Evolutionary conservation across 2,888 invertebrate genomes (phyloP), one percentile per base, ranked within the genome.

Genomic region (Hemicrepidius hirtus): DNA sequence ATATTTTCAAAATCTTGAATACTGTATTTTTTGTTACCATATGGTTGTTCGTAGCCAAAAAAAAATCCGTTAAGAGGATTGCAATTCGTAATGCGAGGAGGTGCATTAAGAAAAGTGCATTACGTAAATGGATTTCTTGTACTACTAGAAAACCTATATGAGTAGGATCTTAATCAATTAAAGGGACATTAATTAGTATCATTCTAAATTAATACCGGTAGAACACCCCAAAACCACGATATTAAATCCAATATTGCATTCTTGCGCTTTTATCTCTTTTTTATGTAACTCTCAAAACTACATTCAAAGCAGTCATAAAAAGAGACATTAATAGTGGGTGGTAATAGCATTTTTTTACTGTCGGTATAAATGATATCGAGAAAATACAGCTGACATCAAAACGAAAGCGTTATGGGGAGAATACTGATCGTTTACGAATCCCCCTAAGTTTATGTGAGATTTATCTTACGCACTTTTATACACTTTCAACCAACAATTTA

Each of bases 341-440:
- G 57, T 57, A 57, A 57, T 57, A 37, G 32, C 37, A 57, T 57
- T 57, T 57, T n/a, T 57, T 57, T 57, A 57, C 57, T 57, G 57
- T 16, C 57, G 21, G 13, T 57, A 57, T 57, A 57, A 57, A 57
- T 37, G 57, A 37, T 57, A 57, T 57, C 57, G 13, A 37, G 57
- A 57, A 57, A 57, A 57, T 57, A 32, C 32, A 57, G 32, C 57
- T 35, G 32, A 57, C 57, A 57, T 57, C 57, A 16, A 57, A n/a
- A 57, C 37, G 37, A 37, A 57, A 35, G 18, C 57, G 13, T 16
- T 57, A 40, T 28, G 32, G 32, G 55, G 28, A 55, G 46, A 46
- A 46, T 20, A 21, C 37, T 37, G 57, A 37, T 57, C 57, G 57
- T 57, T 53, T 37, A 37, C 32, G 57, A 57, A 57, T 37, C 57